phyloP scores from a whole-genome alignment of 2,113 vertebrate species.

The Oreotrochilus melanogaster region DNA sequence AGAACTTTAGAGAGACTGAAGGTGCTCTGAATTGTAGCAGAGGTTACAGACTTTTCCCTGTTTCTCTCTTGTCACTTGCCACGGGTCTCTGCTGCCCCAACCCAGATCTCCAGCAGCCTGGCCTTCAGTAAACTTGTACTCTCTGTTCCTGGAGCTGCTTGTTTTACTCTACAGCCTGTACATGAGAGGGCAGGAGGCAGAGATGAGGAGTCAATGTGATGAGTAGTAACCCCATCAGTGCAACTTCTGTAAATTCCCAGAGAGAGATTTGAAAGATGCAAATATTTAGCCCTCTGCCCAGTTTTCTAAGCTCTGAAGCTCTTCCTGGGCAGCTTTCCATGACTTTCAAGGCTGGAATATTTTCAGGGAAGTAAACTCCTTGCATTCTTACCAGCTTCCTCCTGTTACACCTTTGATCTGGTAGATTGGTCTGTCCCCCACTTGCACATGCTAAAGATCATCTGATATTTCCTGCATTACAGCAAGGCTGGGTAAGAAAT shows the following conservation, averaged over 20 bases:
- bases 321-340: neutral
- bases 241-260: neutral
- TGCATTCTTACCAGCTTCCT: neutral
- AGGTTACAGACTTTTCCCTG: neutral
- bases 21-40: neutral
- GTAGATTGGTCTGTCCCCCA: neutral
- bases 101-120: neutral
- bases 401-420: neutral
- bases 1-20: neutral
- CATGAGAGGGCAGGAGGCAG: neutral
- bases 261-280: neutral
- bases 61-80: neutral
- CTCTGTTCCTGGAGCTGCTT: neutral
- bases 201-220: neutral
- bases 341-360: neutral
- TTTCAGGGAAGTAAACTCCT: neutral
- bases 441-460: neutral
- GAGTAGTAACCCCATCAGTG: neutral
- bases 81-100: neutral
- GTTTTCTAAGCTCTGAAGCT: neutral
- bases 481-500: neutral
- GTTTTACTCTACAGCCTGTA: neutral
- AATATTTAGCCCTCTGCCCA: neutral
- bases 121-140: neutral
- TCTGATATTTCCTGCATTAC: conserved; percentile 14